Evolutionary conservation across 2,797 vertebrate species (phyloP).

Genomic region (Telmatherina bonti): DNA sequence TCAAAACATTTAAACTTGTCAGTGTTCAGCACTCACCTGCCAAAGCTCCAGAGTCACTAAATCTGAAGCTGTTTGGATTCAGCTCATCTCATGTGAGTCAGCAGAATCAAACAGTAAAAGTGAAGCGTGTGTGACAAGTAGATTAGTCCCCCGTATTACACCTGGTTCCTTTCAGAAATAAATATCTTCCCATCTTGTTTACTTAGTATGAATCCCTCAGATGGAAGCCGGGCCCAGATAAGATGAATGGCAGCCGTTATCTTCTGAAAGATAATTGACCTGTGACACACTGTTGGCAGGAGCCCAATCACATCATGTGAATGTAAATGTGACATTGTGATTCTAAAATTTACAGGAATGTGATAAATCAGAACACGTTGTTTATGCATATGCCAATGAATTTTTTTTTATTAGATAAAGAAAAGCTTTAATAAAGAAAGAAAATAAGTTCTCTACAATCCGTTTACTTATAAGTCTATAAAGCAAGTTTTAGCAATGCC

Average conservation of each 20-base stretch:
- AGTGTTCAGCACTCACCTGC: conserved; percentile 25
- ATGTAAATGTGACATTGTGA: too few relatives aligned
- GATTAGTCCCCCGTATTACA: conserved; percentile 62
- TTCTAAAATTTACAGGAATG: too few relatives aligned
- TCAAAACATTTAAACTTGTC: conserved; percentile 41
- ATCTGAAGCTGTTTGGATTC: conserved; percentile 56
- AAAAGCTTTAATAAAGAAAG: neutral
- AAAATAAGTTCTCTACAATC: neutral
- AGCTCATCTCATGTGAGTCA: conserved; percentile 55
- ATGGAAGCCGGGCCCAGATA: conserved; percentile 63
- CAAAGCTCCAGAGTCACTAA: conserved; percentile 41
- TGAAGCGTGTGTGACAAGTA: conserved; percentile 50
- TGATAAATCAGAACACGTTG: conserved; percentile 11
- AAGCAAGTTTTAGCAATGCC: too few relatives aligned
- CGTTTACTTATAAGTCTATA: neutral
- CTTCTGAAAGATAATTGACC: conserved; percentile 77
- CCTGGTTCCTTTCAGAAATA: conserved; percentile 54
- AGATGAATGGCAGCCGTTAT: conserved; percentile 64
- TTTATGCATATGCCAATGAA: neutral
- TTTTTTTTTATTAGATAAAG: neutral
- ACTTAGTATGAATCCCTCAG: conserved; percentile 51
- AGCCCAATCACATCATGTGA: conserved; percentile 50
- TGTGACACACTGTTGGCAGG: conserved; percentile 72
- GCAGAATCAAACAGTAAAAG: conserved; percentile 43
- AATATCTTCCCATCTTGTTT: conserved; percentile 65